phyloP scores from a whole-genome alignment of 2,797 vertebrate genomes.

The Perodicticus potto region DNA sequence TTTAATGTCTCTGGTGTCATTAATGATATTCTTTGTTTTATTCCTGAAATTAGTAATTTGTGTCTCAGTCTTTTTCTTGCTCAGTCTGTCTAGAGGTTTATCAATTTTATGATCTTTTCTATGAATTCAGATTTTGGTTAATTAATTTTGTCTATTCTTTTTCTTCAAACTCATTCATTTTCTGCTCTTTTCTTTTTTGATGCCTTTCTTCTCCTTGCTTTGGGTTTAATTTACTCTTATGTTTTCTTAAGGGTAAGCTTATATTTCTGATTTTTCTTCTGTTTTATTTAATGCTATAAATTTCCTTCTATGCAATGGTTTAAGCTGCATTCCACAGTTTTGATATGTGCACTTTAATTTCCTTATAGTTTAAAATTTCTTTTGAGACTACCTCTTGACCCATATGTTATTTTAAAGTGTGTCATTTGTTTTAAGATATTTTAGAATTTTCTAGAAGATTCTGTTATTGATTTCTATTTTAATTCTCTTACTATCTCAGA shows the following conservation, averaged over 20 bases:
- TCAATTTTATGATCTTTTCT: background rate
- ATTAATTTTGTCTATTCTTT: background rate
- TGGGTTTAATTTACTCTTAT: background rate
- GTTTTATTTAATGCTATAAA: constrained; percentile 15
- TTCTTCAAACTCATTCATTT: background rate
- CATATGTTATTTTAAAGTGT: background rate
- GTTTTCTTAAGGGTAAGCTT: background rate
- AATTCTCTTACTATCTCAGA: background rate
- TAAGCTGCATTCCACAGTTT: constrained; percentile 20
- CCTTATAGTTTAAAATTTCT: background rate
- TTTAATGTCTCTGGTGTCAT: background rate
- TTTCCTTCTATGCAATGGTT: background rate
- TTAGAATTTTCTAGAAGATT: background rate
- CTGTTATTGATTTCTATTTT: constrained; percentile 19
- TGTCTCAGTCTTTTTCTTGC: background rate
- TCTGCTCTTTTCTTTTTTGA: background rate
- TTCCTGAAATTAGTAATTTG: constrained; percentile 15
- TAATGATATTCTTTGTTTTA: background rate
- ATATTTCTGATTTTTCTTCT: constrained; percentile 1
- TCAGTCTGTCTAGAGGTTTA: background rate
- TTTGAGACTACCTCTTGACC: background rate
- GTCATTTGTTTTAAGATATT: constrained; percentile 27
- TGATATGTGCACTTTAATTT: background rate
- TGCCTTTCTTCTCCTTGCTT: background rate
- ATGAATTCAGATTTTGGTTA: background rate